Base-by-base conservation (phyloP, 2,888 invertebrate genomes). In the Epicampocera succincta region DNA sequence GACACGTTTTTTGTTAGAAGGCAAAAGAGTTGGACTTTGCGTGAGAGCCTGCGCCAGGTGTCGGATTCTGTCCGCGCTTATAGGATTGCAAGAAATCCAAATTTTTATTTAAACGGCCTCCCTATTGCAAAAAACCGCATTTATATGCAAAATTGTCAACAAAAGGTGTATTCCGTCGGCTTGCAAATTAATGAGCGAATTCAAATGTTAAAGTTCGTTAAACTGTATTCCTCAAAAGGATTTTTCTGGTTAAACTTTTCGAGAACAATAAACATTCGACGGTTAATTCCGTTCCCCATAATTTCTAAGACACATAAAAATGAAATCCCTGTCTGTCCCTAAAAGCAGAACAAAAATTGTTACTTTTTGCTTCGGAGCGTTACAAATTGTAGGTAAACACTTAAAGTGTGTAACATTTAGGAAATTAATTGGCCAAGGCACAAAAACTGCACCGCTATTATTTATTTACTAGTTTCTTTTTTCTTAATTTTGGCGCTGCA, bases 351-450 rank as follows among this genome's bases (percentile, higher is more conserved):
- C 58, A 58, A 71, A 48, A 19, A 17, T 58, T 3, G 56, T 40
- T 15, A 40, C 11, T 65, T 48, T 56, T 72, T 46, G 3, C 25
- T 33, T 6, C 79, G 81, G 79, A 81, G 84, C 79, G 69, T 69
- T 81, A 76, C 81, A 83, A 84, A 84, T 84, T 80, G 73, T 78
- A 73, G 61, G 75, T 71, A 82, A 84, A 82, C 75, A 80, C 83
- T 82, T 73, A 63, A 56, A 81, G 75, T 80, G 83, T 81, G 73
- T 76, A 58, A 66, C 68, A 73, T 79, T 83, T 79, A 60, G 83
- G 81, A 80, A 84, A 69, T 83, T 84, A 84, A 84, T 81, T 81
- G 83, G 78, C 63, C 58, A 61, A 73, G 56, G 54, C 61, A 58
- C 15, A 52, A 50, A 63, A 80, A 58, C 48, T 71, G 82, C 50